A percentile compares a stretch with the other conserved stretches of the same genome.
These are phyloP conservation scores for Phoebastria nigripes DNA, from an alignment of 2,797 vertebrate species.

Conservation along the genomic window DNA sequence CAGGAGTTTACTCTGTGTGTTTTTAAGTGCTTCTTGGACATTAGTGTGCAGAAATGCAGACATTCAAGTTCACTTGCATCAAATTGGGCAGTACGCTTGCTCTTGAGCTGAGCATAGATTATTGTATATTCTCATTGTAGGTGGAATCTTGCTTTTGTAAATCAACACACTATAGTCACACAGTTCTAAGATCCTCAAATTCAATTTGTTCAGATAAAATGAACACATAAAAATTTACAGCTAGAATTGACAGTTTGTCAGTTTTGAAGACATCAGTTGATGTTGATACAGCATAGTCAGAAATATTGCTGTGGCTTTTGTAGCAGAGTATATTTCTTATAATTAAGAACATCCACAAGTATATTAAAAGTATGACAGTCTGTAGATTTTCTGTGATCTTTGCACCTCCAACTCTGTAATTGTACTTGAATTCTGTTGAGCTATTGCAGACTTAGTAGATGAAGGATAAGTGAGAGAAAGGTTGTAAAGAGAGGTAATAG, in stretches of 20 bases:
- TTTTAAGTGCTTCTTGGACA: not conserved
- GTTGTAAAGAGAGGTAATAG: not conserved
- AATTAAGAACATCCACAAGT: not conserved
- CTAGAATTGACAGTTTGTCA: not conserved
- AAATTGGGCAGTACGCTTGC: not conserved
- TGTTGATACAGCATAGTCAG: not conserved
- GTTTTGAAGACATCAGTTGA: not conserved
- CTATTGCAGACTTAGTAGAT: not conserved
- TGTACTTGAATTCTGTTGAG: not conserved
- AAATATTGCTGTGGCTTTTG: not conserved
- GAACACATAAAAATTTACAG: not conserved
- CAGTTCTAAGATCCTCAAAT: not conserved
- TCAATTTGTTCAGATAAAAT: not conserved
- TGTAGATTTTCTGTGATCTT: not conserved
- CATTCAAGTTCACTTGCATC: not conserved
- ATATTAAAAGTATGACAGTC: not conserved
- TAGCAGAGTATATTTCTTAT: not conserved
- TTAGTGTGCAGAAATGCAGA: not conserved
- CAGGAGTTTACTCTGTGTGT: not conserved
- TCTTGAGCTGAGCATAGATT: not conserved
- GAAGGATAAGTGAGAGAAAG: not conserved
- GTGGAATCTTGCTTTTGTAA: not conserved
- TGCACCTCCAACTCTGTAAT: not conserved
- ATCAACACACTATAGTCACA: not conserved
- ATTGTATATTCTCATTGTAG: not conserved